Conservation (phyloP, 1,140 invertebrate species). For the Drosophila orena region DNA sequence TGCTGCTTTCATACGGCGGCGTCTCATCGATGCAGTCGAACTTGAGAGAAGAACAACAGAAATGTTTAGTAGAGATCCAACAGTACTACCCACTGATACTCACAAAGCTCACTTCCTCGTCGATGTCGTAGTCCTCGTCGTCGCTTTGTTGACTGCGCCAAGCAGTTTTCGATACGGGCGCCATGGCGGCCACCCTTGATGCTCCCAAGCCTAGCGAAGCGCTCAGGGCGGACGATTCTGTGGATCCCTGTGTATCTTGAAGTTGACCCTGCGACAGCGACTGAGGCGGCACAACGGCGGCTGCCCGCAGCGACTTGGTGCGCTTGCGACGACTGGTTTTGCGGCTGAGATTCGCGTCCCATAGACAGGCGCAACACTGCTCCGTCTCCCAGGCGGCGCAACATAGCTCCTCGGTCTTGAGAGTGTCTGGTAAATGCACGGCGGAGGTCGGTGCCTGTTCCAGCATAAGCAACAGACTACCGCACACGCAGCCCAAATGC, state of each 20-base stretch:
- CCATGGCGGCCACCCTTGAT: neutral
- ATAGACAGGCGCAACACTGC: conserved; percentile 84
- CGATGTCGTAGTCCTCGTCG: conserved; percentile 5
- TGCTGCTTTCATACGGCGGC: conserved; percentile 16
- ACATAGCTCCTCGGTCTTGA: conserved; percentile 86
- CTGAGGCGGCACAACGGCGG: conserved; percentile 14
- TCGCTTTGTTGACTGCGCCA: conserved; percentile 1
- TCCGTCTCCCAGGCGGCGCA: conserved; percentile 86
- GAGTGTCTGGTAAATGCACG: conserved; percentile 57
- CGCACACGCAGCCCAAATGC: conserved; percentile 71
- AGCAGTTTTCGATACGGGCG: neutral
- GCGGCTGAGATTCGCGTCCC: conserved; percentile 82
- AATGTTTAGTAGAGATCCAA: too few species aligned
- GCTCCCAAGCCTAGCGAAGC: neutral
- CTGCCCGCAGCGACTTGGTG: conserved; percentile 59
- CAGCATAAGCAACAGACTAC: conserved; percentile 49
- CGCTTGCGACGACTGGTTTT: conserved; percentile 81
- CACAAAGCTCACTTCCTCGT: neutral
- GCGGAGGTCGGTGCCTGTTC: conserved; percentile 28
- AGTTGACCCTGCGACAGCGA: neutral
- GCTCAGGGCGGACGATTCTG: neutral
- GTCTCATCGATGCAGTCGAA: conserved; percentile 15
- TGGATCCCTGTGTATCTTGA: conserved; percentile 1
- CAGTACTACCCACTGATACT: neutral
- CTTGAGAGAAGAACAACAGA: neutral